phyloP scores from a whole-genome alignment of 2,797 vertebrate genomes.

The Odontamblyopus lacepedii region DNA sequence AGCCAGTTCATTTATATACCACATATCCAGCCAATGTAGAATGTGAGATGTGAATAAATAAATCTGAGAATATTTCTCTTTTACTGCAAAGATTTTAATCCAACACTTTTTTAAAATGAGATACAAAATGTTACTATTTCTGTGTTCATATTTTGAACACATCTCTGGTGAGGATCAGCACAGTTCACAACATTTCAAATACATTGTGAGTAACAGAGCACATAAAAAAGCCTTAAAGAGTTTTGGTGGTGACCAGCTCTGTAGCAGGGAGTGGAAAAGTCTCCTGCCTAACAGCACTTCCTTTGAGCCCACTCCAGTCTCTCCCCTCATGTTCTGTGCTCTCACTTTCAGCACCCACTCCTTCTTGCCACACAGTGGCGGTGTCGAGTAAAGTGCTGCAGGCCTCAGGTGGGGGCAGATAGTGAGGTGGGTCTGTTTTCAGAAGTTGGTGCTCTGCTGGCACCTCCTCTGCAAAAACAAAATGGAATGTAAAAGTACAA shows the following conservation, averaged over 20 bases:
- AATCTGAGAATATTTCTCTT: slow-evolving; percentile 34
- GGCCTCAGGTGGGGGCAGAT: slow-evolving; percentile 2
- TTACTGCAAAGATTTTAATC: slow-evolving; percentile 32
- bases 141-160: background rate
- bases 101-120: slow-evolving; percentile 3
- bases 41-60: background rate
- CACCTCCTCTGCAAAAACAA: slow-evolving; percentile 49
- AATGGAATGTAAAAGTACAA: background rate
- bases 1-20: slow-evolving; percentile 22
- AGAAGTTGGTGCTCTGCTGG: slow-evolving; percentile 31
- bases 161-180: background rate
- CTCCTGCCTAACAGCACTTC: slow-evolving; percentile 51
- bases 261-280: slow-evolving; percentile 80
- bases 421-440: slow-evolving; percentile 28
- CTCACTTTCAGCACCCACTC: slow-evolving; percentile 10
- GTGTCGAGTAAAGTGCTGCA: slow-evolving; percentile 23
- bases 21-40: background rate
- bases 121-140: background rate
- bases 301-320: slow-evolving; percentile 19
- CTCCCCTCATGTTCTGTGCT: slow-evolving; percentile 14
- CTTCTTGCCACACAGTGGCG: slow-evolving; percentile 16
- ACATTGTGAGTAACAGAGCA: background rate
- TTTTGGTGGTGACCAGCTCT: slow-evolving; percentile 79
- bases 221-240: slow-evolving; percentile 47
- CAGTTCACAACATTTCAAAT: background rate